These are phyloP conservation scores for Oceanodroma tethys DNA, from an alignment of 2,113 vertebrate species.

Conservation along the genomic window DNA sequence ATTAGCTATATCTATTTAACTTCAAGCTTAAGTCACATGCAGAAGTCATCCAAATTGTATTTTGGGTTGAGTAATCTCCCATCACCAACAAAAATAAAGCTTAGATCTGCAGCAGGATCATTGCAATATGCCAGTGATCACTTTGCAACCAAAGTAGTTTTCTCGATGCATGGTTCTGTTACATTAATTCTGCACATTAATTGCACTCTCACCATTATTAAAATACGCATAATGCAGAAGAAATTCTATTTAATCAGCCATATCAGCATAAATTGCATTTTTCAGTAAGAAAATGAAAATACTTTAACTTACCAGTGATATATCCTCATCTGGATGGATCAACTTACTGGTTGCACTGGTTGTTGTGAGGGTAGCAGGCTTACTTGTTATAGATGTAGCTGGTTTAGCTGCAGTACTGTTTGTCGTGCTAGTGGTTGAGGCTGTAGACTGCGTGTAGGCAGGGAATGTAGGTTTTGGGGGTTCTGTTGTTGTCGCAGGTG, in stretches of 20 bases:
- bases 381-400: slow-evolving; percentile 93
- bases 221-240: neutral
- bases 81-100: neutral
- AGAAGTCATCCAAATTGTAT: neutral
- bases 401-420: slow-evolving; percentile 94
- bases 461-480: slow-evolving; percentile 98
- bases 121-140: neutral
- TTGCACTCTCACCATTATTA: neutral
- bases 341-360: slow-evolving; percentile 99
- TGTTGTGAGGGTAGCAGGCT: slow-evolving; percentile 96
- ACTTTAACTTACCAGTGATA: slow-evolving; percentile 95
- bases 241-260: neutral
- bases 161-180: neutral
- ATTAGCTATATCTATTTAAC: neutral
- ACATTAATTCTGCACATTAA: neutral
- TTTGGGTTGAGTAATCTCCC: neutral
- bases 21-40: neutral
- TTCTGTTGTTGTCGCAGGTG: slow-evolving; percentile 82
- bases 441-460: slow-evolving; percentile 92
- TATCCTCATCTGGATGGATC: slow-evolving; percentile 99
- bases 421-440: slow-evolving; percentile 90
- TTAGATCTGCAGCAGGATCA: neutral
- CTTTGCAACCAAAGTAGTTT: neutral
- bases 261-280: neutral
- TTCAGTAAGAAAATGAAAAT: neutral